Evolutionary conservation across 2,113 vertebrate species (phyloP), one percentile per base, ranked within the genome.

Genomic region (Gymnogyps californianus): DNA sequence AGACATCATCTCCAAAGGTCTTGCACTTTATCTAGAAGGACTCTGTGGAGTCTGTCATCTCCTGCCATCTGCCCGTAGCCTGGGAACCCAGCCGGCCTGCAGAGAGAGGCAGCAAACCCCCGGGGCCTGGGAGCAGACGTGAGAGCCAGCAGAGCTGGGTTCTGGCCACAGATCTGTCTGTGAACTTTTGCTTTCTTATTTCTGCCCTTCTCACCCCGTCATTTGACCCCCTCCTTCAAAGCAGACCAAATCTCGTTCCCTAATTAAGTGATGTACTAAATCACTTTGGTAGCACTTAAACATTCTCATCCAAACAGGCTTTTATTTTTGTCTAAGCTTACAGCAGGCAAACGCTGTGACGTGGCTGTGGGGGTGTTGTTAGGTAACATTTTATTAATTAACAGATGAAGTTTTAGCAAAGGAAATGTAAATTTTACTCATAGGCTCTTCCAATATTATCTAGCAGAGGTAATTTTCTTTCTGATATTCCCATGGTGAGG

Each of bases 391-490:
- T 74, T 71, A 25, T 72, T 74, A 86, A 90, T 84, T 83, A 78
- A 40, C 47, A 89, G 28, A 44, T 67, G 16, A 90, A 25, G 10
- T 69, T 94, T 87, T 75, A 49, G 42, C n/a, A 77, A 79, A 85
- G 40, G 74, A 95, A 91, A 91, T 66, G 65, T 84, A 69, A 87
- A 94, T 91, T 94, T 92, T 85, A 66, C 21, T 28, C 13, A 13
- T 15, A 89, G 49, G 34, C 42, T 74, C 62, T 93, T 72, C 31
- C 40, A 85, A 3, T 47, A 52, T 40, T 65, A 83, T 29, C 29
- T 70, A 87, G 49, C 20, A 42, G 58, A 1, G 0, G 62, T 91
- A 58, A 80, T 96, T 92, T 95, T 82, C 32, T 87, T 91, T 78
- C 51, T 84, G 26, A 36, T 85, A 87, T 49, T 94, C 70, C 40